These are phyloP conservation scores for Nebria salina DNA, from an alignment of 2,888 invertebrate species.

Conservation along the genomic window DNA sequence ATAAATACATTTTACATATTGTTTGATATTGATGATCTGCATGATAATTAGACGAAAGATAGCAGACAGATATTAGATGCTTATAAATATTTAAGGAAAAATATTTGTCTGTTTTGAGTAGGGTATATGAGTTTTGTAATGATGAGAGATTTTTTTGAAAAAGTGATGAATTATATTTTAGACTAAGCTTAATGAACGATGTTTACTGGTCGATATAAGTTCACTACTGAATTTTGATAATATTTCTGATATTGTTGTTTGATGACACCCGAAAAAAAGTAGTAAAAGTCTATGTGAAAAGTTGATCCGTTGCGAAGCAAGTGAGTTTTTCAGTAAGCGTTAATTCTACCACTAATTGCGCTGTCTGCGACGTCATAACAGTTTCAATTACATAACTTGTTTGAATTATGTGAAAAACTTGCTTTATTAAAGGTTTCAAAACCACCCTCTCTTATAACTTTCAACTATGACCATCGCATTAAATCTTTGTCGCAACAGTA, in stretches of 20 bases:
- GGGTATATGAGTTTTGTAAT: too few species aligned
- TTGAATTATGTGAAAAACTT: constrained; percentile 57
- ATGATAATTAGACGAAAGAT: too few species aligned
- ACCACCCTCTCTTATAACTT: constrained; percentile 2
- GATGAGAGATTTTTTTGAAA: too few species aligned
- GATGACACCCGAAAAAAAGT: not conserved
- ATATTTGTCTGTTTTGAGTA: too few species aligned
- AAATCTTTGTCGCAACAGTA: constrained; percentile 2
- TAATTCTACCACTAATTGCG: constrained; percentile 57
- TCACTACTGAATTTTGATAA: too few species aligned
- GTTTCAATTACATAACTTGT: constrained; percentile 57
- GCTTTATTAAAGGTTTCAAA: constrained; percentile 38
- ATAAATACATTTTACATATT: too few species aligned
- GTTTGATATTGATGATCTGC: too few species aligned
- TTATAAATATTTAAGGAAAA: too few species aligned
- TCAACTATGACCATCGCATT: not conserved
- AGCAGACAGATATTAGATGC: too few species aligned
- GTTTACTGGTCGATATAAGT: too few species aligned
- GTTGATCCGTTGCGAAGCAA: constrained; percentile 32
- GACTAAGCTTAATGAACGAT: too few species aligned
- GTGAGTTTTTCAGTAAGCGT: constrained; percentile 52
- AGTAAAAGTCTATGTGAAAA: constrained; percentile 23
- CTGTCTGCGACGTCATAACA: constrained; percentile 55
- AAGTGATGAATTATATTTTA: too few species aligned
- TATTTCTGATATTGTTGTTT: not conserved